Evolutionary conservation across 2,888 invertebrate species (phyloP).

Genomic region (Apoda limacodes): DNA sequence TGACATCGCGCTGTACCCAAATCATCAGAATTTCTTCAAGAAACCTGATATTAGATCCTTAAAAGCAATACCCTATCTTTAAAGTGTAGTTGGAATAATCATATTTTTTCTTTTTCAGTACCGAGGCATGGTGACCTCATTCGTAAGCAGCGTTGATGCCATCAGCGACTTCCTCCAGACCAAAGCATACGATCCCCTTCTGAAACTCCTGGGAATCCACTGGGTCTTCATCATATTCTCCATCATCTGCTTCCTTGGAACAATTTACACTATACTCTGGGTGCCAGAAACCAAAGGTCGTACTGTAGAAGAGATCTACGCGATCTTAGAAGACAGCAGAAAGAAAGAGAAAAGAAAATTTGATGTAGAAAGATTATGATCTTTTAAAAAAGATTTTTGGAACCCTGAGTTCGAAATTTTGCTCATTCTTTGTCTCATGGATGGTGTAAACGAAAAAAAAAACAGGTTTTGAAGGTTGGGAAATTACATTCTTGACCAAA

Average conservation of each 20-base stretch:
- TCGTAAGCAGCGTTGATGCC: slow-evolving; percentile 52
- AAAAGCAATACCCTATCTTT: no score
- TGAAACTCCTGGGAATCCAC: slow-evolving; percentile 55
- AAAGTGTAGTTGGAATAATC: no score
- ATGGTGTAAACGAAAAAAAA: no score
- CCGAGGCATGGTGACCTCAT: slow-evolving; percentile 57
- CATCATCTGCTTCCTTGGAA: slow-evolving; percentile 51
- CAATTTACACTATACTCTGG: slow-evolving; percentile 52
- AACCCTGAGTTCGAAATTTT: no score
- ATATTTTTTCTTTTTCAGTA: slow-evolving; percentile 38
- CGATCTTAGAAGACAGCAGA: slow-evolving; percentile 41
- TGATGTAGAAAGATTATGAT: slow-evolving; percentile 3
- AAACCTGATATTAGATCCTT: no score
- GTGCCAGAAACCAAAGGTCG: slow-evolving; percentile 59
- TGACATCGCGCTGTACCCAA: no score
- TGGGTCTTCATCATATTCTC: slow-evolving; percentile 64
- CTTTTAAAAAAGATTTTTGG: no score
- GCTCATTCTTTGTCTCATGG: no score
- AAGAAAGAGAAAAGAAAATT: slow-evolving; percentile 49
- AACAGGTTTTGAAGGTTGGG: no score
- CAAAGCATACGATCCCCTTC: slow-evolving; percentile 55
- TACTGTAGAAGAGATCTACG: slow-evolving; percentile 54
- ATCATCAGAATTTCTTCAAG: no score
- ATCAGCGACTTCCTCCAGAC: slow-evolving; percentile 60
- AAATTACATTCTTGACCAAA: no score